phyloP scores from a whole-genome alignment of 1,140 invertebrate species.

The Lordiphosa collinella region DNA sequence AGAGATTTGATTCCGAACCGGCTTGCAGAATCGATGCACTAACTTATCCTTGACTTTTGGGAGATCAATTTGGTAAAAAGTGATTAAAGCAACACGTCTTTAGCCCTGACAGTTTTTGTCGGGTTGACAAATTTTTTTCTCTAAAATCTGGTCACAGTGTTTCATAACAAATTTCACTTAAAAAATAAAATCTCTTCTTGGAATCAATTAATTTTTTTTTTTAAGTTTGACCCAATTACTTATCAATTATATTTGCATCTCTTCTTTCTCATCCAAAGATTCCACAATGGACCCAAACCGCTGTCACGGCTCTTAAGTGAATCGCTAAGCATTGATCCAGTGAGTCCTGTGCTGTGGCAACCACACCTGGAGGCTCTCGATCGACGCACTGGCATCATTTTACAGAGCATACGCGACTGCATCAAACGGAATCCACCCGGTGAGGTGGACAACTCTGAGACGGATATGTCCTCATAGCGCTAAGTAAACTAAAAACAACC shows the following conservation, averaged over 20 bases:
- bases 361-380: slow-evolving; percentile 93
- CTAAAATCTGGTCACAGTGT: no score
- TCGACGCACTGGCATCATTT: slow-evolving; percentile 88
- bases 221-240: no score
- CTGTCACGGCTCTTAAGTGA: slow-evolving; percentile 88
- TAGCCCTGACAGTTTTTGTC: no score
- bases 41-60: no score
- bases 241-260: background rate
- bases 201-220: no score
- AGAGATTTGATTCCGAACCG: no score
- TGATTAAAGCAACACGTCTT: no score
- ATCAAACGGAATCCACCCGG: slow-evolving; percentile 81
- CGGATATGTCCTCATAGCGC: slow-evolving; percentile 74
- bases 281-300: slow-evolving; percentile 89
- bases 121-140: no score
- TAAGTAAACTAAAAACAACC: slow-evolving; percentile 39
- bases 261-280: slow-evolving; percentile 81
- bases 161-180: no score
- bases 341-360: slow-evolving; percentile 93
- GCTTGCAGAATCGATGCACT: no score
- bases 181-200: no score
- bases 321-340: slow-evolving; percentile 89
- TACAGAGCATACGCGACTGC: slow-evolving; percentile 89
- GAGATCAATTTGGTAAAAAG: no score
- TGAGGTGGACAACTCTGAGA: slow-evolving; percentile 60